phyloP scores from a whole-genome alignment of 1,140 invertebrate genomes.

The Drosophila nigromelanica region DNA sequence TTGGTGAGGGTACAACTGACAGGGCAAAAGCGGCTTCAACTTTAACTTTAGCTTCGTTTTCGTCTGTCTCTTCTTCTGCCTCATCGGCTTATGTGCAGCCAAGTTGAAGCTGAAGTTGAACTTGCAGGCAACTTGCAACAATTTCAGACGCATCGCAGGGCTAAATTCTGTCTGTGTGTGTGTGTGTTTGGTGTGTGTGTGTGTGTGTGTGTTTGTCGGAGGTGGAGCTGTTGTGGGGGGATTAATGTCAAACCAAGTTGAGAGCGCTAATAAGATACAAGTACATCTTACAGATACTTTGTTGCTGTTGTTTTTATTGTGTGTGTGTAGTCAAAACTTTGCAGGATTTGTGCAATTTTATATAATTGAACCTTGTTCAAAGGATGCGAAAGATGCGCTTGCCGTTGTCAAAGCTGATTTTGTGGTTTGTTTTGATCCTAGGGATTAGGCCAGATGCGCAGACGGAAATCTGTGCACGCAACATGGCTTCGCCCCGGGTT shows the following conservation, averaged over 20 bases:
- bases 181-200: conserved; percentile 11
- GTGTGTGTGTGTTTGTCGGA: background rate
- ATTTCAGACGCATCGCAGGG: conserved; percentile 12
- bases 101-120: conserved; percentile 63
- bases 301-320: conserved; percentile 35
- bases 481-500: conserved; percentile 7
- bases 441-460: conserved; percentile 21
- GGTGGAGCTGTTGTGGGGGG: conserved; percentile 18
- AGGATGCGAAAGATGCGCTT: conserved; percentile 23
- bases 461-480: conserved; percentile 21
- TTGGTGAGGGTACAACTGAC: conserved; percentile 32
- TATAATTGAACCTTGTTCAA: conserved; percentile 61
- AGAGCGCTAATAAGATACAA: conserved; percentile 70
- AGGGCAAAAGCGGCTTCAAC: conserved; percentile 17
- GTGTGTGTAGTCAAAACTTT: conserved; percentile 61
- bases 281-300: conserved; percentile 18
- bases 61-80: conserved; percentile 7
- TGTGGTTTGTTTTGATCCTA: conserved; percentile 29
- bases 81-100: conserved; percentile 67
- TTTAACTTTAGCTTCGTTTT: conserved; percentile 23
- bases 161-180: conserved; percentile 1
- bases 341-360: conserved; percentile 73
- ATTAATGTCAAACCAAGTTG: conserved; percentile 71
- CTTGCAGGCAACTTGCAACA: conserved; percentile 44
- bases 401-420: conserved; percentile 57